Evolutionary conservation across 1,140 invertebrate genomes (phyloP).

Genomic region (Cyclargus thomasi): DNA sequence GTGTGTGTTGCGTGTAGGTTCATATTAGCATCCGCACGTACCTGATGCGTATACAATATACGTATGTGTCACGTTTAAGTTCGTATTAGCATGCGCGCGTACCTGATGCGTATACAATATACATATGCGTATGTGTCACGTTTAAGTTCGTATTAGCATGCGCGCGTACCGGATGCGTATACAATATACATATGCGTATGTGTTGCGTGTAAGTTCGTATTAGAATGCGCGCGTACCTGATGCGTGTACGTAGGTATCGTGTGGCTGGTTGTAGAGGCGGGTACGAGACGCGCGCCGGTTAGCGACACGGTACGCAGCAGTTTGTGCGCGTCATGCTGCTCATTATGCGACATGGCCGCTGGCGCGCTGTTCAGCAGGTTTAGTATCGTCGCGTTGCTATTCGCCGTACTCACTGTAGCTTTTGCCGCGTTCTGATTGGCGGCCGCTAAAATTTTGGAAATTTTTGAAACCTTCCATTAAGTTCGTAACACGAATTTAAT

Average conservation of each 20-base stretch:
- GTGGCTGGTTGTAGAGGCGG: constrained; percentile 47
- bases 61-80: too few relatives aligned
- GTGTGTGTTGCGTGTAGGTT: background rate
- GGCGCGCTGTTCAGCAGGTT: constrained; percentile 84
- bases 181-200: constrained; percentile 27
- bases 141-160: background rate
- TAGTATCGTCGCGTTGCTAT: constrained; percentile 81
- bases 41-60: constrained; percentile 55
- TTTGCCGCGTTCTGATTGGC: constrained; percentile 74
- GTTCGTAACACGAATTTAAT: too few relatives aligned
- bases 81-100: background rate
- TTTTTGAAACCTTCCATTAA: too few relatives aligned
- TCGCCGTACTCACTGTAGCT: constrained; percentile 70
- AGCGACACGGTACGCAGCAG: constrained; percentile 53
- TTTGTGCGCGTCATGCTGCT: constrained; percentile 46
- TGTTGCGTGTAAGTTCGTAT: background rate
- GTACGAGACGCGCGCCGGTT: constrained; percentile 48
- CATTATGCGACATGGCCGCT: constrained; percentile 78
- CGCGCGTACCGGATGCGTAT: constrained; percentile 52
- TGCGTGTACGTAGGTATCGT: constrained; percentile 56
- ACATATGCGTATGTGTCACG: background rate
- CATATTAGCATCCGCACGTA: constrained; percentile 21
- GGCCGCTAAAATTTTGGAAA: constrained; percentile 39
- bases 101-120: constrained; percentile 57
- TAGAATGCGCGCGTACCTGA: constrained; percentile 45